Base-by-base conservation (phyloP, 2,113 vertebrate genomes). In the Pagrus major region DNA sequence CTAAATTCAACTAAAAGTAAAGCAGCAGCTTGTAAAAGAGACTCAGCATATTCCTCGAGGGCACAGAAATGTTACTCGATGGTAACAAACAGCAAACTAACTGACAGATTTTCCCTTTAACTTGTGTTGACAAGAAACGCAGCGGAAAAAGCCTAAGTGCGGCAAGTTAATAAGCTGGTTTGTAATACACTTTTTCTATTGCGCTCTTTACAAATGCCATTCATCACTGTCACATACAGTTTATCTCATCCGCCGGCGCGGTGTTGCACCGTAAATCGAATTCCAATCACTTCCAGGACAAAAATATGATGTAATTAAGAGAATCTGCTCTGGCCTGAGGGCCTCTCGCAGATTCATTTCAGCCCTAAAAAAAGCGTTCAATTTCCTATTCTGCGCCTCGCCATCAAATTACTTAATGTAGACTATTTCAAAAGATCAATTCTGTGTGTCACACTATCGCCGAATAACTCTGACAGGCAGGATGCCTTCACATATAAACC, bases 301-400 rank as follows among this genome's bases (percentile, higher is more conserved):
- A 68, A 85, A 83, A 87, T 83, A 81, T 65, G 80, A 85, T 70
- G 73, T 80, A 71, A 89, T 88, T 81, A 85, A 66, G 47, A 67
- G 60, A 35, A 70, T 71, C 27, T 37, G 73, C 42, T 78, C n/a
- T 25, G 3, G 84, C 68, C 63, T 39, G 20, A 49, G 44, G 70
- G 65, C 29, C 27, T 71, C 71, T 42, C 6, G 20, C 9, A 31
- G 29, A 68, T 60, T 72, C 29, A 47, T 80, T 47, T 47, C 46
- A 80, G 49, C 37, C 47, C 4, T 10, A 27, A 25, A 52, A 47
- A 69, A 47, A 29, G 18, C n/a, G 21, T 56, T 76, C 56, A 23
- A 54, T 83, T 64, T 73, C 47, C 71, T 4, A 5, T 16, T 6
- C 21, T 8, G 6, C 2, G 1, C 49, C 21, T 9, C 14, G 8